These are phyloP conservation scores for Manduca sexta DNA, from an alignment of 1,140 invertebrate genomes.

Conservation along the genomic window DNA sequence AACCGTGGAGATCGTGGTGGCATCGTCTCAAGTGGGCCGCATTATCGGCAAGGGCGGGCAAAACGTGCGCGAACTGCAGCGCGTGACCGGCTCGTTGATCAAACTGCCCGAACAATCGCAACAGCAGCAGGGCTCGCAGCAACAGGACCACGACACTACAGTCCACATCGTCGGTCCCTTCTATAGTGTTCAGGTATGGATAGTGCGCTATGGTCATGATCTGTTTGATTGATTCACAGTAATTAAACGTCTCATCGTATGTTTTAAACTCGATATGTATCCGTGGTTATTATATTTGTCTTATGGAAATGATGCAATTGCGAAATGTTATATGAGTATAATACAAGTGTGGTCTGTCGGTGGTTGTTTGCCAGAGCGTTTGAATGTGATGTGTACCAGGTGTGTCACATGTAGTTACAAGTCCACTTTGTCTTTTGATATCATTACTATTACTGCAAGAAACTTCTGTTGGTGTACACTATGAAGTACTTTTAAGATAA, in stretches of 20 bases:
- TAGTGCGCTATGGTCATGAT: too few relatives aligned
- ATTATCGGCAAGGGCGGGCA: constrained; percentile 99
- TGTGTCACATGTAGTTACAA: constrained; percentile 54
- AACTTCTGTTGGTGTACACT: constrained; percentile 10
- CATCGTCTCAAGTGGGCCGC: constrained; percentile 88
- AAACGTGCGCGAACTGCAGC: constrained; percentile 95
- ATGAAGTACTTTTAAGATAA: constrained; percentile 38
- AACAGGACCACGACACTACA: constrained; percentile 88
- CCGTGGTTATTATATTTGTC: too few relatives aligned
- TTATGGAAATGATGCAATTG: too few relatives aligned
- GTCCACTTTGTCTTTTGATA: constrained; percentile 29
- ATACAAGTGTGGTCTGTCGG: not conserved
- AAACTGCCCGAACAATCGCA: constrained; percentile 92
- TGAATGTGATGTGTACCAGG: constrained; percentile 9
- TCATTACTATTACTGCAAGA: not conserved
- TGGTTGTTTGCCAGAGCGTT: not conserved
- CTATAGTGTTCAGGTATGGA: constrained; percentile 90
- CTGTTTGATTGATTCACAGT: too few relatives aligned
- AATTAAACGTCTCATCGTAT: too few relatives aligned
- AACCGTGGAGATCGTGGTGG: constrained; percentile 94
- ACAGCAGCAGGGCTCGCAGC: constrained; percentile 84
- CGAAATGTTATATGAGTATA: constrained; percentile 7
- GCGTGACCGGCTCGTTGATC: constrained; percentile 94
- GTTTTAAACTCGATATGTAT: too few relatives aligned
- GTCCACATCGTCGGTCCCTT: constrained; percentile 96